These are phyloP conservation scores for Brachionus rubens DNA, from an alignment of 1,140 invertebrate genomes.

Conservation along the genomic window DNA sequence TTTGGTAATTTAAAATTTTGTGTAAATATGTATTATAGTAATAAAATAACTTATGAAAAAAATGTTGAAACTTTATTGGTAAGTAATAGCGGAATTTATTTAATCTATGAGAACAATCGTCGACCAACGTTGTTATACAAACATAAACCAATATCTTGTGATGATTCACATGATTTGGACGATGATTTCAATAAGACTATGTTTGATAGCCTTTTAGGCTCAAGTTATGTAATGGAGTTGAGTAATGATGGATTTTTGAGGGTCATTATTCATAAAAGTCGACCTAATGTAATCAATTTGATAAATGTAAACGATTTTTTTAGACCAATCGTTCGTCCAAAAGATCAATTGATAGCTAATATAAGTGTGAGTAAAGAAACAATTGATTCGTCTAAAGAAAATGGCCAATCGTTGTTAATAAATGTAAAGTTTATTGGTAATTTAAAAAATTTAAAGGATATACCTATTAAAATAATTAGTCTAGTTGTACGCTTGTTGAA, in stretches of 20 bases:
- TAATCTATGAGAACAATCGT: constrained; percentile 30
- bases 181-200: neutral
- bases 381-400: neutral
- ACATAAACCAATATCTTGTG: neutral
- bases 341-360: neutral
- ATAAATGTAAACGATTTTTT: constrained; percentile 13
- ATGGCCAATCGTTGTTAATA: neutral
- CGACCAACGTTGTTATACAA: constrained; percentile 21
- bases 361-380: neutral
- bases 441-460: neutral
- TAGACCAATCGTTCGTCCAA: neutral
- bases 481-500: neutral
- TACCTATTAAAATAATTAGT: constrained; percentile 1
- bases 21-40: neutral
- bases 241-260: constrained; percentile 24
- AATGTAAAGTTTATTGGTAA: neutral
- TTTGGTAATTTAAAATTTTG: constrained; percentile 28
- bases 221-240: neutral
- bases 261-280: constrained; percentile 18
- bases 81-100: neutral
- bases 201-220: neutral
- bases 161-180: neutral
- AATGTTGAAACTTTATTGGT: constrained; percentile 42
- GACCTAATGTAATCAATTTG: constrained; percentile 14
- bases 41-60: constrained; percentile 34